Conservation (phyloP, 2,888 invertebrate genomes). For the Cataglyphis altisquamis region DNA sequence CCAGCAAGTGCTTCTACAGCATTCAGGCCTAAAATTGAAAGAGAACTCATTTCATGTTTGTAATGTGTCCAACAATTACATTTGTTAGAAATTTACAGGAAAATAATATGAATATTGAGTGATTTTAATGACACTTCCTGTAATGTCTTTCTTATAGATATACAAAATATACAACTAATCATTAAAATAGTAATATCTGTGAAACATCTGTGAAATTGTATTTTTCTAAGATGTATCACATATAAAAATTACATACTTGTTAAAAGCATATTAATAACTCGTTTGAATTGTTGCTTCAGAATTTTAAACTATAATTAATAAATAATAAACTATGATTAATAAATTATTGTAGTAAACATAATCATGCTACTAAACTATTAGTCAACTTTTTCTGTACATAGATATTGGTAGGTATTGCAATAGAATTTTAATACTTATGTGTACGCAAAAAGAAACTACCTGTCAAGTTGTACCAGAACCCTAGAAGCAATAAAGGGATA, state of each 20-base stretch:
- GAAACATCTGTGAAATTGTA: slow-evolving; percentile 4
- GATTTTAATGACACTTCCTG: neutral
- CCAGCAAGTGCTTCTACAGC: slow-evolving; percentile 82
- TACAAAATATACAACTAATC: neutral
- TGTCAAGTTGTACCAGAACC: slow-evolving; percentile 82
- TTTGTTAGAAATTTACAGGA: neutral
- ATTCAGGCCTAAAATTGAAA: slow-evolving; percentile 60
- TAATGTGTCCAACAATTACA: slow-evolving; percentile 22
- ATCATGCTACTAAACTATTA: slow-evolving; percentile 39
- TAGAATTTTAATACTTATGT: slow-evolving; percentile 47
- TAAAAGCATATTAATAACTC: neutral
- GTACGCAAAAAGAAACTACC: slow-evolving; percentile 72
- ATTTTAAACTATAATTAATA: slow-evolving; percentile 21
- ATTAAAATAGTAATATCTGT: slow-evolving; percentile 14
- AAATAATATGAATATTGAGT: neutral
- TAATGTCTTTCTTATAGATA: neutral
- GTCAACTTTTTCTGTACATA: slow-evolving; percentile 26
- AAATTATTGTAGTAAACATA: slow-evolving; percentile 43
- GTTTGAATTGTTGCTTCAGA: slow-evolving; percentile 19
- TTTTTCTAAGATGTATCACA: slow-evolving; percentile 16
- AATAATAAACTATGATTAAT: slow-evolving; percentile 4
- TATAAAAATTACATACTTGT: slow-evolving; percentile 16
- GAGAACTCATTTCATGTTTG: slow-evolving; percentile 53
- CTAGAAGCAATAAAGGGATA: slow-evolving; percentile 82
- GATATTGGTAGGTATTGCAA: slow-evolving; percentile 55